A percentile compares a stretch with the other conserved stretches of the same genome.
phyloP scores from a whole-genome alignment of 2,113 vertebrate species.

The mouse (Mus musculus) region GRCm39 chr9:85455001-85455500 shows the following conservation, averaged over 20 bases:
- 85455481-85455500: slow-evolving; percentile 4
- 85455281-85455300: slow-evolving; percentile 36
- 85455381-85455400: slow-evolving; percentile 16
- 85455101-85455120: background rate
- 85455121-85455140: background rate
- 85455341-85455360: slow-evolving; percentile 34
- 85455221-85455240: background rate
- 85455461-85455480: background rate
- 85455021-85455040: background rate
- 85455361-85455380: slow-evolving; percentile 20
- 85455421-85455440: background rate
- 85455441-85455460: background rate
- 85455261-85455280: background rate
- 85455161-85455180: background rate
- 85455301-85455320: background rate
- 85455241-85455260: slow-evolving; percentile 52
- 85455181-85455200: background rate
- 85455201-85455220: slow-evolving; percentile 20
- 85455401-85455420: background rate
- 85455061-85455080: background rate
- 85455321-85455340: background rate
- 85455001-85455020: background rate
- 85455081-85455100: background rate
- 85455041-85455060: background rate
- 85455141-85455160: background rate